Evolutionary conservation across 2,888 invertebrate species (phyloP).

Genomic region (Phymatocera aterrima): DNA sequence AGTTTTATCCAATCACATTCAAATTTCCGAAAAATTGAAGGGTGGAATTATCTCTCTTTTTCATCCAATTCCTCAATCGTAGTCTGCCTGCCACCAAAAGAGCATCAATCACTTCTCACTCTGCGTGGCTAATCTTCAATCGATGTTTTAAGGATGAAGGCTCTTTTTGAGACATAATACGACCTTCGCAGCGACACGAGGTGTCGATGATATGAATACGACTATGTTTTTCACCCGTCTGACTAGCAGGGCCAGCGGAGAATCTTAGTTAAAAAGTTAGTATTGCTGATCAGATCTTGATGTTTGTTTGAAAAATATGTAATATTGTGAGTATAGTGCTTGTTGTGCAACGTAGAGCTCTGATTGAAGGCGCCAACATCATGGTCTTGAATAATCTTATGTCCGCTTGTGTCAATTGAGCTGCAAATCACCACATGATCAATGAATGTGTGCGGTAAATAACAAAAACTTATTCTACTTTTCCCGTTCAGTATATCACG

Average conservation of each 20-base stretch:
- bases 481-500: too few relatives aligned
- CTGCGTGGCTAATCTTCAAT: conserved; percentile 1
- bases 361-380: too few relatives aligned
- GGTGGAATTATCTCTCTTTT: neutral
- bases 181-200: neutral
- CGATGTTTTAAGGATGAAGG: neutral
- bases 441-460: too few relatives aligned
- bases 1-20: too few relatives aligned
- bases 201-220: neutral
- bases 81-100: neutral
- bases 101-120: neutral
- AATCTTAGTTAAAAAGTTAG: neutral
- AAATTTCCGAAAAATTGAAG: too few relatives aligned
- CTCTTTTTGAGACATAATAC: neutral
- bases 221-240: neutral
- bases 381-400: too few relatives aligned
- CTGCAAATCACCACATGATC: too few relatives aligned
- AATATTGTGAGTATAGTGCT: too few relatives aligned
- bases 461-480: too few relatives aligned
- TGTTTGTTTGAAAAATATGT: too few relatives aligned
- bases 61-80: neutral
- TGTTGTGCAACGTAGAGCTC: too few relatives aligned
- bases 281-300: neutral
- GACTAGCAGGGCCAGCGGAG: neutral
- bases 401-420: too few relatives aligned